Conservation (phyloP, 2,888 invertebrate genomes). For the Sussaba pulchella region DNA sequence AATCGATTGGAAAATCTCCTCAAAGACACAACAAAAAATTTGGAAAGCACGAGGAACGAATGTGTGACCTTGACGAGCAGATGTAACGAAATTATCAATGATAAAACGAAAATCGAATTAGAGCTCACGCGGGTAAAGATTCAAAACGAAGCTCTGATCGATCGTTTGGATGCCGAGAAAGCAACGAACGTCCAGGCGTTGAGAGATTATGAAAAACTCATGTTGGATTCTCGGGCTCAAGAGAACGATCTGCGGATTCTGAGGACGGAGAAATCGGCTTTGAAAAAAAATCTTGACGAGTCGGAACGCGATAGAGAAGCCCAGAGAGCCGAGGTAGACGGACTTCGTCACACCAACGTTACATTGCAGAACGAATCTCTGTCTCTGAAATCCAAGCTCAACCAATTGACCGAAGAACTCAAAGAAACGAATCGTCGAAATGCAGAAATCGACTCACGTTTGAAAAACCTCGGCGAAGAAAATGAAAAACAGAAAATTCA, state of each 20-base stretch:
- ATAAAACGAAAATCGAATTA: conserved; percentile 52
- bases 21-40: conserved; percentile 41
- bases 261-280: conserved; percentile 57
- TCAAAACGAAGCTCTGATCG: conserved; percentile 62
- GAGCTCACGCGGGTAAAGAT: conserved; percentile 62
- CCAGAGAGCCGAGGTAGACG: conserved; percentile 49
- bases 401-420: conserved; percentile 53
- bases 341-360: conserved; percentile 20
- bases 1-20: conserved; percentile 52
- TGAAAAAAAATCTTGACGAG: conserved; percentile 56
- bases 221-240: conserved; percentile 47
- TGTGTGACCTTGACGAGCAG: conserved; percentile 46
- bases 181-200: conserved; percentile 55
- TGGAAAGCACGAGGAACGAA: conserved; percentile 55
- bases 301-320: conserved; percentile 56
- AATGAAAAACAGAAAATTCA: conserved; percentile 61
- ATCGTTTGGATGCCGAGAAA: conserved; percentile 63
- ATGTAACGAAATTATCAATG: conserved; percentile 34
- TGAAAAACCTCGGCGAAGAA: conserved; percentile 63
- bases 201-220: conserved; percentile 59
- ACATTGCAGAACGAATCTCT: conserved; percentile 30
- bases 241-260: conserved; percentile 48
- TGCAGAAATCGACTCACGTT: conserved; percentile 45
- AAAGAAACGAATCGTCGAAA: conserved; percentile 49
- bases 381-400: conserved; percentile 58